Base-by-base conservation (phyloP, 1,140 invertebrate species). In the Euwallacea similis region DNA sequence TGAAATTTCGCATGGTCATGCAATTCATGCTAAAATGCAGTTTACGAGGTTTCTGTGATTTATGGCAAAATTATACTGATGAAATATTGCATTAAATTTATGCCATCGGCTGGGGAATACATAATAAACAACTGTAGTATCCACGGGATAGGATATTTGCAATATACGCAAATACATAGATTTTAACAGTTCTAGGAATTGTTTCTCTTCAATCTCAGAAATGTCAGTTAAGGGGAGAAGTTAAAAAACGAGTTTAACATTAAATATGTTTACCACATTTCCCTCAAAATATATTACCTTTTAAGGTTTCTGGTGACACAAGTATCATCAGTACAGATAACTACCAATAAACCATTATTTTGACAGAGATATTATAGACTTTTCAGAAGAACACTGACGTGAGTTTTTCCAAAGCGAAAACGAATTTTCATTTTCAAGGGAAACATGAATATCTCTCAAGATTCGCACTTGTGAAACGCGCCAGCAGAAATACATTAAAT, bases 401-500 rank as follows among this genome's bases (percentile, higher is more conserved):
- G 21, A 4, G 21, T 33, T 2, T 33, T 33, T 4, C 21, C 46
- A 50, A 50, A 50, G 46, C 6, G 13, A 50, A 50, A 50, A 2
- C 13, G 46, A 7, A 50, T 50, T 11, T 13, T 13, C 13, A 50
- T 11, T 11, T 11, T 11, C 9, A 50, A 50, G 46, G 13, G 6
- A 50, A 50, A 11, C 46, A 33, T 33, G 21, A 33, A 33, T 50
- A 50, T 50, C 46, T 50, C 13, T 50, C 13, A 7, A 6, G 6
- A 50, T 50, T 50, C 46, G 9, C 46, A 7, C 46, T 50, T 50
- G 46, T 50, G 13, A 50, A 56, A 6, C 54, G 7, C 9, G 2
- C 16, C 54, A 13, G 8, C 54, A 15, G 54, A 13, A 56, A 56
- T 8, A 56, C 54, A 56, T 56, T 56, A 56, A 56, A 56, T 16